A percentile compares a stretch with the other conserved stretches of the same genome.
These are phyloP conservation scores for Coccyzus lansbergi DNA, from an alignment of 2,797 vertebrate species.

Conservation along the genomic window DNA sequence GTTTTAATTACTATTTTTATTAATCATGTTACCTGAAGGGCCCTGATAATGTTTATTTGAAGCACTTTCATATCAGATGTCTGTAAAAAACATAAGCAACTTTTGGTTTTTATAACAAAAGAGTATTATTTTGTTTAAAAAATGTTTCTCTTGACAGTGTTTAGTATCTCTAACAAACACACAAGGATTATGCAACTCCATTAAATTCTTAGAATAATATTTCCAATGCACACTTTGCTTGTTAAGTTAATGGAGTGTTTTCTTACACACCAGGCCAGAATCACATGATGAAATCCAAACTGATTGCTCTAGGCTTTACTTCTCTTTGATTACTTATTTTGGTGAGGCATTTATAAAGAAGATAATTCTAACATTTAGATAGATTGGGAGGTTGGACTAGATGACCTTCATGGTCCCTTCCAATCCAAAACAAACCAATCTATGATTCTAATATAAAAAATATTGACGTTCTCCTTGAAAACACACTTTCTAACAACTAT, in stretches of 20 bases:
- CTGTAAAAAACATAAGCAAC: not conserved
- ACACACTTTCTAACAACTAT: not conserved
- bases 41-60: not conserved
- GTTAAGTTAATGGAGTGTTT: conserved; percentile 39
- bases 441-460: not conserved
- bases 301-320: conserved; percentile 11
- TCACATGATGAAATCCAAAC: not conserved
- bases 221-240: conserved; percentile 13
- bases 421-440: too few species aligned
- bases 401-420: too few species aligned
- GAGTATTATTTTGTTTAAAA: not conserved
- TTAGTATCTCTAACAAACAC: not conserved
- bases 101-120: not conserved
- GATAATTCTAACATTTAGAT: not conserved
- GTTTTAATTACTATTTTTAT: not conserved
- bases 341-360: conserved; percentile 10
- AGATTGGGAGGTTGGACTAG: too few species aligned
- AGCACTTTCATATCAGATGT: not conserved
- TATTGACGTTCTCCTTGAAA: conserved; percentile 9
- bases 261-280: conserved; percentile 23
- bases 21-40: not conserved
- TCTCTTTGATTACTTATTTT: conserved; percentile 21
- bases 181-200: not conserved
- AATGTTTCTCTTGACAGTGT: not conserved
- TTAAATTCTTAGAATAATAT: conserved; percentile 46